Conservation (phyloP, 1,140 invertebrate genomes). For the Drosophila orena region DNA sequence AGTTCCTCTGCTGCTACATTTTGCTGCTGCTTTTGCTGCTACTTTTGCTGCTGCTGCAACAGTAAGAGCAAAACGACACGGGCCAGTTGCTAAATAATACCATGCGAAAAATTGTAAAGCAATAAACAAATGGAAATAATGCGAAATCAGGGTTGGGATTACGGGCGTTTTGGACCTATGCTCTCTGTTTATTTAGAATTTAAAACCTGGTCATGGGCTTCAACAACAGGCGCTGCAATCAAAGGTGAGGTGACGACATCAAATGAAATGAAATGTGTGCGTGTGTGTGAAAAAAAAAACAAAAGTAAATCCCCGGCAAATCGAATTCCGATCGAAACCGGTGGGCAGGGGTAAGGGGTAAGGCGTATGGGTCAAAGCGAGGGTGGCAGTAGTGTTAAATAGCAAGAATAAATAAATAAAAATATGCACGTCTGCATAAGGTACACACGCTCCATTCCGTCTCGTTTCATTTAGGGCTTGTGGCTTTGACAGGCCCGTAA, state of each 20-base stretch:
- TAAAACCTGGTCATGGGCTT: constrained; percentile 5
- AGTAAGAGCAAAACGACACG: constrained; percentile 23
- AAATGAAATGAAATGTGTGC: not conserved
- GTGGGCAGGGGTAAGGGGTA: too few species aligned
- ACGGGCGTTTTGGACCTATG: not conserved
- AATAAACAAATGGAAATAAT: constrained; percentile 15
- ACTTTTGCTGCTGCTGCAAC: not conserved
- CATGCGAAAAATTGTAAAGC: constrained; percentile 53
- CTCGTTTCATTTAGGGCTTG: constrained; percentile 25
- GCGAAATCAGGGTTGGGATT: constrained; percentile 30
- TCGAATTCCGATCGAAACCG: constrained; percentile 32
- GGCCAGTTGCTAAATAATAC: constrained; percentile 68
- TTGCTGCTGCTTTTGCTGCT: not conserved
- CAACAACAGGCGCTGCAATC: not conserved
- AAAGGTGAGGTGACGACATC: constrained; percentile 9
- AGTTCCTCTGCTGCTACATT: too few species aligned
- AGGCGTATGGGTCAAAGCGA: not conserved
- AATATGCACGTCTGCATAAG: constrained; percentile 39
- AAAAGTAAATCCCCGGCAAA: constrained; percentile 18
- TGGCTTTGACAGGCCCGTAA: constrained; percentile 49
- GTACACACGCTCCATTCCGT: constrained; percentile 7
- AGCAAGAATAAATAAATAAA: constrained; percentile 37
- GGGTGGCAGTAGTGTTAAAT: not conserved
- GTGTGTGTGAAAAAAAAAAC: not conserved
- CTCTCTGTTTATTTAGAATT: constrained; percentile 8